Evolutionary conservation across 2,113 vertebrate genomes (phyloP).

Genomic region (Alexandromys fortis): DNA sequence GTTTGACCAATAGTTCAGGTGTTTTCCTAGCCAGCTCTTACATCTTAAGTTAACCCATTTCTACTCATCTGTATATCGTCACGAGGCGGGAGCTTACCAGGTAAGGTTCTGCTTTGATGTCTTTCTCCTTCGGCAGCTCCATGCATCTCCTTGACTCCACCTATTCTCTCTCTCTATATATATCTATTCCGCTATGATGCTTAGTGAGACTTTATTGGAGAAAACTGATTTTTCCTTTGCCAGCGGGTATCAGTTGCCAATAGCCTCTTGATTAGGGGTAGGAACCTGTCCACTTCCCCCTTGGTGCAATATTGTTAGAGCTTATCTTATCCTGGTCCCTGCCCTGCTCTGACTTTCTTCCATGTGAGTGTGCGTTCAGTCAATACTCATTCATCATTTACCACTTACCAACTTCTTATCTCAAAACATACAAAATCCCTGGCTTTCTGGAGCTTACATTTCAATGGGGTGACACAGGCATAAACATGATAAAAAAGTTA

Average conservation of each 20-base stretch:
- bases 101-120: too few species aligned
- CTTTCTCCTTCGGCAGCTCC: too few species aligned
- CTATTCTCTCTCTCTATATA: too few species aligned
- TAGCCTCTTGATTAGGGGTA: not conserved
- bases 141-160: too few species aligned
- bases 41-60: too few species aligned
- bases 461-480: not conserved
- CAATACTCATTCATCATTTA: slow-evolving; percentile 42
- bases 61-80: too few species aligned
- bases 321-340: not conserved
- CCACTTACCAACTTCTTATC: slow-evolving; percentile 26
- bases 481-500: slow-evolving; percentile 14
- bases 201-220: not conserved
- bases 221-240: not conserved
- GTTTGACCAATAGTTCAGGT: too few species aligned
- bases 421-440: slow-evolving; percentile 41
- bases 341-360: not conserved
- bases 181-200: not conserved
- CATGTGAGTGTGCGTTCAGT: not conserved
- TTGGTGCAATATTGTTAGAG: not conserved
- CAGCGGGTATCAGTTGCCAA: not conserved
- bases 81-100: too few species aligned
- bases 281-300: not conserved
- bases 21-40: too few species aligned
- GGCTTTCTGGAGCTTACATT: slow-evolving; percentile 19